A percentile compares a stretch with the other conserved stretches of the same genome.
These are phyloP conservation scores for Venusia cambrica DNA, from an alignment of 2,888 invertebrate genomes.

Conservation along the genomic window DNA sequence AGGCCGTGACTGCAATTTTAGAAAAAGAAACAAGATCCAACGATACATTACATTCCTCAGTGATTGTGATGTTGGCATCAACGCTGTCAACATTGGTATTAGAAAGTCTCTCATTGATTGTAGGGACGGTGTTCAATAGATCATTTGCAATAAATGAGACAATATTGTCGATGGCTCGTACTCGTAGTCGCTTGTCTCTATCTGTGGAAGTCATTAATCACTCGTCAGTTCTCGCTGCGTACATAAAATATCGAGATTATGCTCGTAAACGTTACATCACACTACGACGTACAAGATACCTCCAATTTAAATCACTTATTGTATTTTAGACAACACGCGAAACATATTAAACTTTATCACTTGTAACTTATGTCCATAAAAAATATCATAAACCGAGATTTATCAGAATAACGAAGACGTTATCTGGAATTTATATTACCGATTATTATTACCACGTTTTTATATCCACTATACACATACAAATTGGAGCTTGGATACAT, in stretches of 20 bases:
- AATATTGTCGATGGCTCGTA: constrained; percentile 58
- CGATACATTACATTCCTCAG: constrained; percentile 20
- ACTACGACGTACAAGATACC: constrained; percentile 41
- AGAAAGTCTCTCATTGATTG: constrained; percentile 48
- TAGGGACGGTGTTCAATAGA: constrained; percentile 54
- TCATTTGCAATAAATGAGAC: constrained; percentile 75
- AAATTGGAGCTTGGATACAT: no score
- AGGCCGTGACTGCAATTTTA: constrained; percentile 42
- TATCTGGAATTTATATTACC: constrained; percentile 12
- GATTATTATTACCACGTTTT: constrained; percentile 4
- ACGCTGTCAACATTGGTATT: constrained; percentile 39
- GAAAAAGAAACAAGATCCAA: constrained; percentile 34
- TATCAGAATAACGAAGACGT: constrained; percentile 9
- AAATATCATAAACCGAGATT: constrained; percentile 7
- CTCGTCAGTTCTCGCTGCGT: constrained; percentile 49
- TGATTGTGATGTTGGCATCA: constrained; percentile 38
- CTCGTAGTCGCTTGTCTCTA: constrained; percentile 48
- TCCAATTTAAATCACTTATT: constrained; percentile 46
- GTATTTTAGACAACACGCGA: constrained; percentile 21
- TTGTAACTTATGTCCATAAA: constrained; percentile 10
- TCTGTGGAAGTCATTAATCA: constrained; percentile 65
- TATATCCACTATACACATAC: no score
- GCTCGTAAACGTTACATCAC: constrained; percentile 62
- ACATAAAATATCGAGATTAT: constrained; percentile 68
- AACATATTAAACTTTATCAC: constrained; percentile 23